Conservation (phyloP, 1,140 invertebrate genomes). For the Pseudomyrmex sp. region DNA sequence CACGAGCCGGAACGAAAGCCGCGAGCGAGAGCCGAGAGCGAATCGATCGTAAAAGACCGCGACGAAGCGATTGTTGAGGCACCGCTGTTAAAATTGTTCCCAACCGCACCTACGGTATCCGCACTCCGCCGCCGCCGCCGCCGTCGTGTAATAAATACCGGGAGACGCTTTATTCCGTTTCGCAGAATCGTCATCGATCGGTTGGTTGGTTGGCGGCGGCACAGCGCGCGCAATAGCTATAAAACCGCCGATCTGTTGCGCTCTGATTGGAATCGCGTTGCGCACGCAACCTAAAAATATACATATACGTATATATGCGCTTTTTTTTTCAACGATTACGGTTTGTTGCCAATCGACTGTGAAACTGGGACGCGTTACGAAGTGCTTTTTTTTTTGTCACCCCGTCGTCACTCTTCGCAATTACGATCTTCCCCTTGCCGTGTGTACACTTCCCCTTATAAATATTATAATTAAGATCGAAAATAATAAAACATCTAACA, state of each 20-base stretch:
- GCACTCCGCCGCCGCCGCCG: background rate
- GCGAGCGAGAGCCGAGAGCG: slow-evolving; percentile 49
- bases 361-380: slow-evolving; percentile 52
- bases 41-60: slow-evolving; percentile 71
- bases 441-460: background rate
- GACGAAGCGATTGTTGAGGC: slow-evolving; percentile 67
- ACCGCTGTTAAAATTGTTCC: slow-evolving; percentile 62
- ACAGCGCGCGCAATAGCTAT: slow-evolving; percentile 43
- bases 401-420: slow-evolving; percentile 1
- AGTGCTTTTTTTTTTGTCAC: slow-evolving; percentile 20
- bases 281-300: background rate
- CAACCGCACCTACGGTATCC: slow-evolving; percentile 44
- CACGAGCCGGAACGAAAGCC: slow-evolving; percentile 61
- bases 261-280: slow-evolving; percentile 45
- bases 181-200: slow-evolving; percentile 56
- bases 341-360: slow-evolving; percentile 48
- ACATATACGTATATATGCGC: background rate
- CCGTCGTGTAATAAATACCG: slow-evolving; percentile 44
- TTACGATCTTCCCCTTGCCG: background rate
- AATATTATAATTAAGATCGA: slow-evolving; percentile 14
- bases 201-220: background rate
- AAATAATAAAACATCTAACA: slow-evolving; percentile 29
- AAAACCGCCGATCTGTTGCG: slow-evolving; percentile 52
- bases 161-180: slow-evolving; percentile 57
- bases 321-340: slow-evolving; percentile 40